Conservation (phyloP, 2,113 vertebrate species). For the Larimichthys crocea region DNA sequence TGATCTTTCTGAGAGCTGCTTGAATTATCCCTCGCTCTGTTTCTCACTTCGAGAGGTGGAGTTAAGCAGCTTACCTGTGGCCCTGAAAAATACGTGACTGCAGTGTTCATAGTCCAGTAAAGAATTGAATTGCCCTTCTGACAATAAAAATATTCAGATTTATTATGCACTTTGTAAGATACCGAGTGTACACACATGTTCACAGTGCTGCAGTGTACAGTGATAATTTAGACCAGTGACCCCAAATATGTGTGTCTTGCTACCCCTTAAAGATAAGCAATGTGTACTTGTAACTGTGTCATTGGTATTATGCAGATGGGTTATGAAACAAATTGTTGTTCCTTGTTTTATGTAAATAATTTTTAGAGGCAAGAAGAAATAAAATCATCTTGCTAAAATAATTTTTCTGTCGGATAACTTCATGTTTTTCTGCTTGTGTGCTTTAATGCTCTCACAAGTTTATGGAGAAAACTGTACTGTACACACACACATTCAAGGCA, state of each 20-base stretch:
- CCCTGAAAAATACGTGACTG: constrained; percentile 54
- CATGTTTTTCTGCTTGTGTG: no score
- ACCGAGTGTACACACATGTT: background rate
- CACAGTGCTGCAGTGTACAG: no score
- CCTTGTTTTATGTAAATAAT: background rate
- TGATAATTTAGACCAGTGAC: no score
- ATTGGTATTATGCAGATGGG: background rate
- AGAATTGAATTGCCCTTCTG: constrained; percentile 34
- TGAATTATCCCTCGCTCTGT: constrained; percentile 70
- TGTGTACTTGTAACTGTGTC: background rate
- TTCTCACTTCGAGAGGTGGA: constrained; percentile 64
- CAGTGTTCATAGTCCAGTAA: constrained; percentile 36
- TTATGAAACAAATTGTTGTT: background rate
- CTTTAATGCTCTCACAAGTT: no score
- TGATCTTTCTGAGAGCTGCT: constrained; percentile 68
- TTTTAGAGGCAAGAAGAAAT: background rate
- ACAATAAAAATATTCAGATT: constrained; percentile 44
- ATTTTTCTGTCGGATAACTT: no score
- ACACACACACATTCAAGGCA: background rate
- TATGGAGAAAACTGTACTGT: background rate
- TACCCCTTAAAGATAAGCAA: background rate
- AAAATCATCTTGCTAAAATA: background rate
- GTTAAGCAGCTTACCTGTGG: constrained; percentile 78
- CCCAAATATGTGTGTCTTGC: background rate
- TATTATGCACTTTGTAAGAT: constrained; percentile 25